Evolutionary conservation across 1,140 invertebrate genomes (phyloP).

Genomic region (Portunus trituberculatus): DNA sequence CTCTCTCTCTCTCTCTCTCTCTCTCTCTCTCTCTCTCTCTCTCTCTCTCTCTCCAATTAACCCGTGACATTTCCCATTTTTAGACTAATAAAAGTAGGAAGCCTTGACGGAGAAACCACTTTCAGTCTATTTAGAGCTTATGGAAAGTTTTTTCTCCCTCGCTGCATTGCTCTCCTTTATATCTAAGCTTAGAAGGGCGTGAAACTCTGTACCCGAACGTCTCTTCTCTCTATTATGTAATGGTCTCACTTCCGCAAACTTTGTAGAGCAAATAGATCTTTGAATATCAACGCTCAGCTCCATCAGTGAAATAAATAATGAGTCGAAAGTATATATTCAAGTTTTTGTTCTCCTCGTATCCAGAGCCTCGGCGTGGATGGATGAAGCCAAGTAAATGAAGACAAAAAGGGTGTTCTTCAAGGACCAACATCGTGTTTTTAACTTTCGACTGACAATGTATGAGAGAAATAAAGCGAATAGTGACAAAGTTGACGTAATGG

Average conservation of each 20-base stretch:
- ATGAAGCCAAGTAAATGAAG: background rate
- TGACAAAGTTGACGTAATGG: background rate
- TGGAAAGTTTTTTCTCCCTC: background rate
- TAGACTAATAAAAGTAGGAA: conserved; percentile 33
- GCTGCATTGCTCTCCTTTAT: background rate
- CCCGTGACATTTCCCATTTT: conserved; percentile 40
- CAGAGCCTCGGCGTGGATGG: background rate
- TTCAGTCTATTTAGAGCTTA: conserved; percentile 19
- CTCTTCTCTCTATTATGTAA: background rate
- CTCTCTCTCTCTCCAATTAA: conserved; percentile 33
- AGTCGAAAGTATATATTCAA: background rate
- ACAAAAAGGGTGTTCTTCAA: background rate
- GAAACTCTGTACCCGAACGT: background rate
- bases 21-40: background rate
- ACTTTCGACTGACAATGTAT: background rate
- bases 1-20: conserved; percentile 5
- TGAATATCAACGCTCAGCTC: background rate
- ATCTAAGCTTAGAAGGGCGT: background rate
- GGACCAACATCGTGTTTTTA: background rate
- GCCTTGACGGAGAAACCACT: background rate
- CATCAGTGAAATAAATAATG: background rate
- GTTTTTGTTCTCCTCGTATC: background rate
- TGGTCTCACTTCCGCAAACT: background rate
- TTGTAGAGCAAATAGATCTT: background rate
- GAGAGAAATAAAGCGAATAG: background rate